phyloP scores from a whole-genome alignment of 30 jellyfish, hydroid and myxozoan species.

The Hydra vulgaris region DNA sequence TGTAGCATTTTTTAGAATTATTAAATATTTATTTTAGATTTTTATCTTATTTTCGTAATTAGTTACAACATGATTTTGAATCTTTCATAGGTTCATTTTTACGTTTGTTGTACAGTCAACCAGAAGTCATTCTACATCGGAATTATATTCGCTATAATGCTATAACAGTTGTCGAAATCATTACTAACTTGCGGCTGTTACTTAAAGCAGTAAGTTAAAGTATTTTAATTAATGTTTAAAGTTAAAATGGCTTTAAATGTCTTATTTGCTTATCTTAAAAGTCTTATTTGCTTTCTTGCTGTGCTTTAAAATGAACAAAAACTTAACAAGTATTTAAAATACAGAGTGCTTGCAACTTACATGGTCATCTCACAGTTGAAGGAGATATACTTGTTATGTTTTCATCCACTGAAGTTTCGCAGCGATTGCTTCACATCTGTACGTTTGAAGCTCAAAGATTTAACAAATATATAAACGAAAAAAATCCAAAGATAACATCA shows the following conservation, averaged over 20 bases:
- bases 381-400: constrained; percentile 52
- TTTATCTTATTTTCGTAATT: neutral
- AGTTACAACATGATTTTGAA: neutral
- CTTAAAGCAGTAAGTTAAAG: constrained; percentile 34
- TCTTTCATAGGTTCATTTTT: constrained; percentile 41
- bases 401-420: constrained; percentile 8
- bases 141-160: constrained; percentile 45
- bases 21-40: too few species aligned
- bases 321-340: neutral
- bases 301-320: too few species aligned
- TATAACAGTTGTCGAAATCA: constrained; percentile 35
- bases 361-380: constrained; percentile 64
- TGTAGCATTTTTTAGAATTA: too few species aligned
- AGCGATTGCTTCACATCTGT: constrained; percentile 31
- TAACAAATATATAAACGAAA: constrained; percentile 37
- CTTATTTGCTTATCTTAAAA: too few species aligned
- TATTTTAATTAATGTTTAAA: neutral
- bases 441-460: constrained; percentile 49
- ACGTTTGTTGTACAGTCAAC: constrained; percentile 55
- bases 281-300: too few species aligned
- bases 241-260: too few species aligned
- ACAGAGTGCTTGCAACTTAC: constrained; percentile 45
- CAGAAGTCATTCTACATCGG: constrained; percentile 36
- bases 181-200: constrained; percentile 37
- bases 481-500: constrained; percentile 54